Evolutionary conservation across 35 echinoderm and acorn worm genomes (phyloP), one percentile per base, ranked within the genome.

Genomic region (Apostichopus californicus): DNA sequence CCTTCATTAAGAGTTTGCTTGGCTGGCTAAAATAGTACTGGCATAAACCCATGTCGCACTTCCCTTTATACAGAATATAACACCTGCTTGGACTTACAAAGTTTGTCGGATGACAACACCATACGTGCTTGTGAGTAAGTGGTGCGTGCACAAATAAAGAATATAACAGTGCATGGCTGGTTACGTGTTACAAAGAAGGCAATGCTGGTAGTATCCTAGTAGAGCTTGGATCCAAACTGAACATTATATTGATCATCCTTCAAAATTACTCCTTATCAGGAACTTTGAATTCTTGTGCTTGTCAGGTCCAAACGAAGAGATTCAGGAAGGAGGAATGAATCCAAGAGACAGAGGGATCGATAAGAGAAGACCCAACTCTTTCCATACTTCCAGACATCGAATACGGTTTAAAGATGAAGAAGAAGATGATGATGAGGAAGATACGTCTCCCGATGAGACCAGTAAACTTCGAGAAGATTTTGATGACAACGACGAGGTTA

Each of bases 91-190:
- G 17, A 75, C 17, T 20, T 6, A 68, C 64, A 68, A 68, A 68
- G 64, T 68, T 68, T 68, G 64, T 68, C 64, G 64, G 64, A 22
- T 75, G 71, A 75, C 71, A 75, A 75, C 14, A 75, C 71, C 71
- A 75, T 46, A 46, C 34, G 34, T 75, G 71, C 20, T 75, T 75
- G 71, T 7, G 71, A 22, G 71, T 22, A 18, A 75, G 17, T 75
- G 71, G 71, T 18, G 71, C 71, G 6, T 75, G 17, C 15, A 61
- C 58, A 61, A 7, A 60, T 60, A 7, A 61, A 61, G 58, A 12
- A 8, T 9, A 61, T 61, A 61, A 61, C 58, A 61, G 58, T 46
- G 34, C 34, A 46, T 46, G 34, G 34, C 34, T 46, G 34, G 34
- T 46, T 46, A 46, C 34, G 34, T 46, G 1, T 46, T 46, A 46